phyloP scores from a whole-genome alignment of 2,888 invertebrate genomes.

The Halictus quadricinctus region DNA sequence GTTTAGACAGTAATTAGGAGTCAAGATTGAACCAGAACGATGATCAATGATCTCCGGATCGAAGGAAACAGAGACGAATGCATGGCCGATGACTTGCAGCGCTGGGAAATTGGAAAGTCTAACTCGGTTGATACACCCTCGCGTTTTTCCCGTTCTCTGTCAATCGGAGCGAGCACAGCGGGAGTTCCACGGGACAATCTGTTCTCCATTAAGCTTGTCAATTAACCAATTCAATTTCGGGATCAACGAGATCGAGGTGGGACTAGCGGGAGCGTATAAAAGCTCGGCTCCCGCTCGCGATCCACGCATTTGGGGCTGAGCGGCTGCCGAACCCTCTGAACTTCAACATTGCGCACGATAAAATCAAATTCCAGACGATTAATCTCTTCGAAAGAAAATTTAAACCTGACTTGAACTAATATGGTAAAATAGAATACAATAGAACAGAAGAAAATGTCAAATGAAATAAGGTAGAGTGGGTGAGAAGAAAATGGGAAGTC shows the following conservation, averaged over 20 bases:
- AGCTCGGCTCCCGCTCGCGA: slow-evolving; percentile 14
- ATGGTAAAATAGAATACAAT: too few relatives aligned
- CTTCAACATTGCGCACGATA: not conserved
- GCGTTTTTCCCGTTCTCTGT: slow-evolving; percentile 34
- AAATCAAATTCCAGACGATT: not conserved
- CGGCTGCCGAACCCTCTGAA: not conserved
- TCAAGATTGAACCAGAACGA: not conserved
- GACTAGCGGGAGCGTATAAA: slow-evolving; percentile 32
- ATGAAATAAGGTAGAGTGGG: too few relatives aligned
- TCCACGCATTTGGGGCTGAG: slow-evolving; percentile 18
- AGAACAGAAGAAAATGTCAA: too few relatives aligned
- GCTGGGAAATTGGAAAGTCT: not conserved
- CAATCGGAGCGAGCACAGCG: slow-evolving; percentile 31
- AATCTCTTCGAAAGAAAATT: not conserved
- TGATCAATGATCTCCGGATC: not conserved
- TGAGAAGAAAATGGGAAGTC: not conserved
- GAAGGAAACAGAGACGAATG: not conserved
- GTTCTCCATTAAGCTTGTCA: slow-evolving; percentile 66
- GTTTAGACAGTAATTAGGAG: not conserved
- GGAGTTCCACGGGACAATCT: slow-evolving; percentile 55
- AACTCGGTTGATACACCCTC: not conserved
- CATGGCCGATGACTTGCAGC: slow-evolving; percentile 21
- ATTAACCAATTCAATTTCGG: slow-evolving; percentile 72
- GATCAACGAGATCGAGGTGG: slow-evolving; percentile 54
- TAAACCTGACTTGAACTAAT: too few relatives aligned